Evolutionary conservation across 1,140 invertebrate genomes (phyloP).

Genomic region (Hyphantria cunea): DNA sequence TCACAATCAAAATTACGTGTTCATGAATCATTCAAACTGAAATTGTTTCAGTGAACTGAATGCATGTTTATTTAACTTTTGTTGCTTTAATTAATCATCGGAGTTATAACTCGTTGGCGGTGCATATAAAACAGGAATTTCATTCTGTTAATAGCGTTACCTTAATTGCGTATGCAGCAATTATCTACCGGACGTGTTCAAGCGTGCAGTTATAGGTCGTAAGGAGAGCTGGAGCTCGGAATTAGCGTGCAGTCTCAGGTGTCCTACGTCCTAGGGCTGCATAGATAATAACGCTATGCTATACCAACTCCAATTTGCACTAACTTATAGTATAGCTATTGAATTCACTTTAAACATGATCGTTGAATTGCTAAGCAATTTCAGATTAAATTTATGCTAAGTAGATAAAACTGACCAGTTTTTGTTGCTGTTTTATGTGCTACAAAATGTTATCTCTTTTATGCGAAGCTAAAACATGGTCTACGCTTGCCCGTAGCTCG

Average conservation of each 20-base stretch:
- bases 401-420: not conserved
- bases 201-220: constrained; percentile 50
- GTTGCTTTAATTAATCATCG: constrained; percentile 63
- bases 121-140: constrained; percentile 49
- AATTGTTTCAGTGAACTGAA: constrained; percentile 11
- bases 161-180: constrained; percentile 66
- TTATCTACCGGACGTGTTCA: constrained; percentile 58
- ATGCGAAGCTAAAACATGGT: not conserved
- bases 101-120: constrained; percentile 50
- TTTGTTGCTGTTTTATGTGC: not conserved
- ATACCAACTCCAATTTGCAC: constrained; percentile 5
- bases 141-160: constrained; percentile 63
- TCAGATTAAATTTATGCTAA: not conserved
- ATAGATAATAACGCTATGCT: constrained; percentile 30
- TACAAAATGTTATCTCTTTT: not conserved
- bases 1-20: constrained; percentile 34
- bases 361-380: constrained; percentile 12
- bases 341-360: constrained; percentile 4
- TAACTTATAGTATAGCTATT: constrained; percentile 11
- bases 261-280: constrained; percentile 43
- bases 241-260: constrained; percentile 62
- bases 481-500: constrained; percentile 11
- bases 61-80: constrained; percentile 60
- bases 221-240: constrained; percentile 46
- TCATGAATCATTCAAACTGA: constrained; percentile 48